Percentiles rank a stretch among this genome's conserved stretches.
These are phyloP conservation scores for Phortica variegata DNA, from an alignment of 1,140 invertebrate genomes.

Conservation along the genomic window DNA sequence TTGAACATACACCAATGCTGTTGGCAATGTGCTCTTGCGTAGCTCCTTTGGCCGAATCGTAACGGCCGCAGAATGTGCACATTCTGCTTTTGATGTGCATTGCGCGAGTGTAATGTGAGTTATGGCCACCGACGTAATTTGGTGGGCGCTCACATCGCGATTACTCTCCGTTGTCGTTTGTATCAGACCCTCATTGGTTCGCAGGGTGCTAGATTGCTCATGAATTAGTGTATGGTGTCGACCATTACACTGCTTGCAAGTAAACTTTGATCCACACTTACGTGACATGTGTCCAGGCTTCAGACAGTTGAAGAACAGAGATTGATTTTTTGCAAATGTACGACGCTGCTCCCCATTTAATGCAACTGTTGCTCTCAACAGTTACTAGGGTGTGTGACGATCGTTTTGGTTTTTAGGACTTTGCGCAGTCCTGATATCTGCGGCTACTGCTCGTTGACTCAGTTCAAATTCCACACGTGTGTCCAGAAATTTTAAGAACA, in stretches of 20 bases:
- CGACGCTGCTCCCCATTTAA: not conserved
- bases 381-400: not conserved
- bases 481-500: constrained; percentile 6
- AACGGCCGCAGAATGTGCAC: not conserved
- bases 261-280: not conserved
- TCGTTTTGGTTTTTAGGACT: not conserved
- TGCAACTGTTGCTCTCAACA: not conserved
- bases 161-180: not conserved
- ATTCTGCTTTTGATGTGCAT: too few species aligned
- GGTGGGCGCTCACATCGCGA: too few species aligned
- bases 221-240: not conserved
- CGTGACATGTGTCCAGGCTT: not conserved
- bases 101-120: too few species aligned
- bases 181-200: not conserved
- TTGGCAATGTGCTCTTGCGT: not conserved
- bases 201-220: not conserved
- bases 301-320: not conserved
- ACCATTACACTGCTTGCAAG: not conserved
- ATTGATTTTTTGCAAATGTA: not conserved
- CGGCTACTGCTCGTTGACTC: not conserved
- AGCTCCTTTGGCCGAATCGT: not conserved
- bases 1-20: not conserved
- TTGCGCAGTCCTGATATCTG: not conserved
- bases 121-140: too few species aligned
- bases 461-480: constrained; percentile 3